A percentile compares a stretch with the other conserved stretches of the same genome.
These are phyloP conservation scores for Empidonax alnorum DNA, from an alignment of 2,113 vertebrate genomes.

Conservation along the genomic window DNA sequence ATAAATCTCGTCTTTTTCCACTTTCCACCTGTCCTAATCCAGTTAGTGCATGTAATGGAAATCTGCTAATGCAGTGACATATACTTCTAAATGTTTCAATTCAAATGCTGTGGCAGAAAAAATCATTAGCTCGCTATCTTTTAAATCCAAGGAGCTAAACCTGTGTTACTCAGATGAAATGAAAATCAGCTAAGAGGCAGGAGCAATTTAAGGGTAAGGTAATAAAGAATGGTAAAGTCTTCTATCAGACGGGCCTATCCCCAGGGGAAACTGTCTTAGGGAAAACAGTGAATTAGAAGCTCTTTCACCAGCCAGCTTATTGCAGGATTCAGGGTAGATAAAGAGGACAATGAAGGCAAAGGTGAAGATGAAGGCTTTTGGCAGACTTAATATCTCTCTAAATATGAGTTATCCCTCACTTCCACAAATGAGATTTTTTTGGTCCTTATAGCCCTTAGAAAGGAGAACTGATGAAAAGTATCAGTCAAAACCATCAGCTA, in stretches of 20 bases:
- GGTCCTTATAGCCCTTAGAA: background rate
- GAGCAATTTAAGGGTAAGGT: background rate
- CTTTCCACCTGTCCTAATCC: background rate
- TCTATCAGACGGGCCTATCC: background rate
- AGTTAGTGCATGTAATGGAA: background rate
- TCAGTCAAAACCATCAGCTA: background rate
- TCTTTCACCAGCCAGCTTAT: background rate
- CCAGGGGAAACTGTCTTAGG: background rate
- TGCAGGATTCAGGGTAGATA: background rate
- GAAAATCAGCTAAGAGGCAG: background rate
- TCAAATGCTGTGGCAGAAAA: background rate
- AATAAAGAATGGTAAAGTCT: background rate
- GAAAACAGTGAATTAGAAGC: background rate
- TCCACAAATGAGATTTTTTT: background rate
- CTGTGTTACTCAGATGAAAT: background rate
- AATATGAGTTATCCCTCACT: background rate
- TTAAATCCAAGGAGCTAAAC: background rate
- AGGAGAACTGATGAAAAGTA: background rate
- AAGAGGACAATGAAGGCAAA: background rate
- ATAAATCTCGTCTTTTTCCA: background rate
- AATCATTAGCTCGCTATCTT: background rate
- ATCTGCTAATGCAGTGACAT: background rate
- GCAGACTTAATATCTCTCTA: background rate
- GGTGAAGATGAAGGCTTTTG: background rate
- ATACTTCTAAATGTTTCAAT: background rate